phyloP scores from a whole-genome alignment of 2,888 invertebrate genomes.

The Sturmia bella region DNA sequence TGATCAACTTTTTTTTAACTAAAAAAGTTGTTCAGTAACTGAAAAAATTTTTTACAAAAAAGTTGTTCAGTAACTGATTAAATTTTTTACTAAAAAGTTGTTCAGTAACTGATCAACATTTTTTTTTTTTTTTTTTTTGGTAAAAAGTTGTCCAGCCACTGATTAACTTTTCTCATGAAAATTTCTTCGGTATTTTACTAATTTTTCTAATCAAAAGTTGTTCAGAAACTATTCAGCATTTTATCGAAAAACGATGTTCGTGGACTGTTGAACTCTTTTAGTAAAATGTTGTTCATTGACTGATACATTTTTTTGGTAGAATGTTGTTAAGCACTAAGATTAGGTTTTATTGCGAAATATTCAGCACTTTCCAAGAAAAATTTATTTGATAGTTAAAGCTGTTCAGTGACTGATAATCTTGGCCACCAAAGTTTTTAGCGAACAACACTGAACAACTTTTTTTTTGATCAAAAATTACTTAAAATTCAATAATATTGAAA shows the following conservation, averaged over 20 bases:
- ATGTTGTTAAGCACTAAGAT: not conserved
- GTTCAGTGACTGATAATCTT: not conserved
- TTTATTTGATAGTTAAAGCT: not conserved
- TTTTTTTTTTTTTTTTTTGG: not conserved
- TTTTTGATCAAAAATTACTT: too few species aligned
- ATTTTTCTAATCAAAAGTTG: not conserved
- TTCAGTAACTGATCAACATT: not conserved
- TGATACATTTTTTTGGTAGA: not conserved
- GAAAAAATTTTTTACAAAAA: not conserved
- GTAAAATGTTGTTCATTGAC: not conserved
- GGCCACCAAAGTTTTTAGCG: too few species aligned
- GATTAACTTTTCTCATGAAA: not conserved
- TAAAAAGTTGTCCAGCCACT: not conserved
- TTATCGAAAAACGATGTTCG: not conserved
- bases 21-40: conserved; percentile 11
- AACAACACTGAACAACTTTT: not conserved
- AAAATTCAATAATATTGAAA: too few species aligned
- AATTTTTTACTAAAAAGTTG: not conserved
- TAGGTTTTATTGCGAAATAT: not conserved
- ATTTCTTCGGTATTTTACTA: not conserved
- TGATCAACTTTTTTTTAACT: not conserved
- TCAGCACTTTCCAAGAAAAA: not conserved
- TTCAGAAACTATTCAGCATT: not conserved
- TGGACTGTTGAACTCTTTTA: too few species aligned
- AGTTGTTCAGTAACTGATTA: not conserved